These are phyloP conservation scores for Stegastes partitus DNA, from an alignment of 2,113 vertebrate species.

Conservation along the genomic window DNA sequence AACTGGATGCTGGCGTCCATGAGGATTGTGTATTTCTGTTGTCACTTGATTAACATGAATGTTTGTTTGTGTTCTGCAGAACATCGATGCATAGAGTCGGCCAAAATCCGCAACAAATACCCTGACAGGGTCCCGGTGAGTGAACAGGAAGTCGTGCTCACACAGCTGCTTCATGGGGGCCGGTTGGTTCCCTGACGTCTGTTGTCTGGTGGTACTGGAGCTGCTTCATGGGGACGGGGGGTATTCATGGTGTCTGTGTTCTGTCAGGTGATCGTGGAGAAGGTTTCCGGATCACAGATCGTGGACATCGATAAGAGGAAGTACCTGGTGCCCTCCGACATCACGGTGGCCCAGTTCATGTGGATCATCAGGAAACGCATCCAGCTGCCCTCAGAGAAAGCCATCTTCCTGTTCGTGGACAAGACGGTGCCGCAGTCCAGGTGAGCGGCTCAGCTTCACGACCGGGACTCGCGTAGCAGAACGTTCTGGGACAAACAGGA, in stretches of 20 bases:
- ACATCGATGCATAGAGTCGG: constrained; percentile 95
- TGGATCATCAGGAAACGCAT: constrained; percentile 99
- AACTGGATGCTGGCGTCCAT: too few species aligned
- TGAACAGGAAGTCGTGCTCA: background rate
- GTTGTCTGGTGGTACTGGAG: too few species aligned
- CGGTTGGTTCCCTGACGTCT: too few species aligned
- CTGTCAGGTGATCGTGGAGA: constrained; percentile 96
- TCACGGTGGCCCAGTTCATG: constrained; percentile 99
- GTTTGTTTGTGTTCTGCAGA: constrained; percentile 80
- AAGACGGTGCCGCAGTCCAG: constrained; percentile 99
- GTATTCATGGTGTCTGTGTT: background rate
- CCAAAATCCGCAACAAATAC: constrained; percentile 97
- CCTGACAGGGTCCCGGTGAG: constrained; percentile 97
- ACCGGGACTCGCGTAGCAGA: too few species aligned
- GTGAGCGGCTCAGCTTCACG: too few species aligned
- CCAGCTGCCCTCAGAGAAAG: constrained; percentile 98
- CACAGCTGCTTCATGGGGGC: too few species aligned
- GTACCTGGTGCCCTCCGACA: constrained; percentile 98
- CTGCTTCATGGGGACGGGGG: too few species aligned
- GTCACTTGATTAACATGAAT: too few species aligned
- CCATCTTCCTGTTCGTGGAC: constrained; percentile 99
- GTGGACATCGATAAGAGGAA: constrained; percentile 99
- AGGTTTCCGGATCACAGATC: constrained; percentile 98
- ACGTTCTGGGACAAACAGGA: too few species aligned
- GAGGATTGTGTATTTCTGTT: too few species aligned